Conservation (phyloP, 2,797 vertebrate species). For the Muscicapa comitata region DNA sequence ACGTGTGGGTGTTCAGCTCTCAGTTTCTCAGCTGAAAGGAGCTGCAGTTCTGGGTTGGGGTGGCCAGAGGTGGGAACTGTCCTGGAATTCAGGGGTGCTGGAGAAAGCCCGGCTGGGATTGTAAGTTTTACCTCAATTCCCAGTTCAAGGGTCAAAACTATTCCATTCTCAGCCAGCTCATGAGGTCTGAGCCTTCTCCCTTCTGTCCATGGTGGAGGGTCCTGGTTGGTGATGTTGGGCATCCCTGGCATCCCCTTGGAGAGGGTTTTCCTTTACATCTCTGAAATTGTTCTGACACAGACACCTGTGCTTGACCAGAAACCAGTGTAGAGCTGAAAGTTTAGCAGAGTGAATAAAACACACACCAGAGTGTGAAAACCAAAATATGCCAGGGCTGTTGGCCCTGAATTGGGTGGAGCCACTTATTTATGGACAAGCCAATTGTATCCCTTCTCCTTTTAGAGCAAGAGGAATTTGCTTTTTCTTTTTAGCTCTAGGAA, state of each 20-base stretch:
- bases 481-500: neutral
- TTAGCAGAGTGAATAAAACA: neutral
- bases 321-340: neutral
- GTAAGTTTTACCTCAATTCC: neutral
- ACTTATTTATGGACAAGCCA: neutral
- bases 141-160: neutral
- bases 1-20: fast-evolving
- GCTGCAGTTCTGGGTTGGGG: neutral
- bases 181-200: neutral
- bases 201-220: neutral
- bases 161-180: neutral
- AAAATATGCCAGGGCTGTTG: neutral
- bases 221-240: fast-evolving
- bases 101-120: neutral
- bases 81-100: neutral
- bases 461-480: neutral
- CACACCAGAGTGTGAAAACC: neutral
- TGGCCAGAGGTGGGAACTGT: neutral
- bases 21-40: neutral
- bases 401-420: neutral
- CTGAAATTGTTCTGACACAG: neutral
- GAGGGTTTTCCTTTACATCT: neutral
- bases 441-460: neutral
- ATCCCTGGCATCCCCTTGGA: neutral
- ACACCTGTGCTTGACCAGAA: neutral